A percentile compares a stretch with the other conserved stretches of the same genome.
Evolutionary conservation across 2,113 vertebrate species (phyloP).

Genomic region (Opisthocomus hoazin): DNA sequence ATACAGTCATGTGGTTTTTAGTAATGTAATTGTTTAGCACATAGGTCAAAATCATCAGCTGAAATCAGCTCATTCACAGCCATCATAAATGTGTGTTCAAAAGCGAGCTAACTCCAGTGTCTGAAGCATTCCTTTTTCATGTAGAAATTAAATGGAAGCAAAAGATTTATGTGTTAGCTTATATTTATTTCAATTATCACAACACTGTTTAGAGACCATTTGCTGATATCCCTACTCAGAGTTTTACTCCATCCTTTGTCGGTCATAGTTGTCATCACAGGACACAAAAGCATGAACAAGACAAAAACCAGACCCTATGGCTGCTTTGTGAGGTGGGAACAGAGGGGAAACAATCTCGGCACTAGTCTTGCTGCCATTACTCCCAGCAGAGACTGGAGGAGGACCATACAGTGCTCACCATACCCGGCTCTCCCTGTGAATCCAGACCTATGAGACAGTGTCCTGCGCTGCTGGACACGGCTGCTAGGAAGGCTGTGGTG

Average conservation of each 20-base stretch:
- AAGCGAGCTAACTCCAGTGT: not conserved
- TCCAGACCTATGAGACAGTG: not conserved
- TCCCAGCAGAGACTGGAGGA: not conserved
- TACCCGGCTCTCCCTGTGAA: not conserved
- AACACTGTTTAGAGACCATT: not conserved
- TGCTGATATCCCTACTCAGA: not conserved
- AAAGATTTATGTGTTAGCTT: not conserved
- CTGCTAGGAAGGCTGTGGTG: not conserved
- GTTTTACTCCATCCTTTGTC: not conserved
- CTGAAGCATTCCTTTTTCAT: not conserved
- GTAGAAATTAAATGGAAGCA: not conserved
- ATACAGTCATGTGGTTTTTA: constrained; percentile 30
- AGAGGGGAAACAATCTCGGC: not conserved
- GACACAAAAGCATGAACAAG: not conserved
- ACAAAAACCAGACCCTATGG: not conserved
- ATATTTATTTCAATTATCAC: not conserved
- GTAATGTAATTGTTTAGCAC: constrained; percentile 24
- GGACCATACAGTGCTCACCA: not conserved
- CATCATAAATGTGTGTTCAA: not conserved
- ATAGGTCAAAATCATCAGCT: not conserved
- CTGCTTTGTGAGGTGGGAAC: not conserved
- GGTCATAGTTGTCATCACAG: not conserved
- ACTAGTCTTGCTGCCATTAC: not conserved
- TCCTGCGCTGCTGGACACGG: not conserved
- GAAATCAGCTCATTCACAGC: not conserved